Conservation (phyloP, 2,113 vertebrate species). For the Otis tarda region DNA sequence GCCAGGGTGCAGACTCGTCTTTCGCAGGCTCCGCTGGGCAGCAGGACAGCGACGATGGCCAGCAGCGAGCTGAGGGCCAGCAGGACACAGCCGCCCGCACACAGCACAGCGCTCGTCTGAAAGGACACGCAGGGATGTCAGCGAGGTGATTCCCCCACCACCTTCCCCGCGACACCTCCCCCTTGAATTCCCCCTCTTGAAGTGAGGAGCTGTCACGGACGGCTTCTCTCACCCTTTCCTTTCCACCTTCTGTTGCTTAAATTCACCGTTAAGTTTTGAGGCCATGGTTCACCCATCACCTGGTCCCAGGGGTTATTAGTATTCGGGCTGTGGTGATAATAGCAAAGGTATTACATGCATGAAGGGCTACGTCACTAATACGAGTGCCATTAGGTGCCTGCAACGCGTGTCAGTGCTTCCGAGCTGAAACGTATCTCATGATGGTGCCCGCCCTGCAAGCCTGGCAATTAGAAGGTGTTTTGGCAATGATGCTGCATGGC, state of each 20-base stretch:
- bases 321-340: background rate
- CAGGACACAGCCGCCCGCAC: conserved; percentile 86
- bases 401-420: background rate
- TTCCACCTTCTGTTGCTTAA: background rate
- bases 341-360: conserved; percentile 55
- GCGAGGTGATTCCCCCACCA: background rate
- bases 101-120: conserved; percentile 91
- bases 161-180: rapidly evolving
- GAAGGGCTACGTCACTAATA: conserved; percentile 43
- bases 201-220: rapidly evolving
- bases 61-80: conserved; percentile 89
- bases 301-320: conserved; percentile 30
- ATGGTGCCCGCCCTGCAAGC: conserved; percentile 27
- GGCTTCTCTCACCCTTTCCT: background rate
- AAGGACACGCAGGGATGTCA: conserved; percentile 49
- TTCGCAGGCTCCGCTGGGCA: conserved; percentile 89
- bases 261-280: background rate
- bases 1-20: conserved; percentile 88
- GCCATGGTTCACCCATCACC: background rate
- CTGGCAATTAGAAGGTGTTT: conserved; percentile 64
- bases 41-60: conserved; percentile 89
- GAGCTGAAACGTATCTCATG: background rate
- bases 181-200: background rate
- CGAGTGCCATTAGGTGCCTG: conserved; percentile 60
- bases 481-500: background rate